A percentile compares a stretch with the other conserved stretches of the same genome.
Conservation (phyloP, 2,113 vertebrate genomes). For the crab-eating macaque (Macaca fascicularis) region DNA sequence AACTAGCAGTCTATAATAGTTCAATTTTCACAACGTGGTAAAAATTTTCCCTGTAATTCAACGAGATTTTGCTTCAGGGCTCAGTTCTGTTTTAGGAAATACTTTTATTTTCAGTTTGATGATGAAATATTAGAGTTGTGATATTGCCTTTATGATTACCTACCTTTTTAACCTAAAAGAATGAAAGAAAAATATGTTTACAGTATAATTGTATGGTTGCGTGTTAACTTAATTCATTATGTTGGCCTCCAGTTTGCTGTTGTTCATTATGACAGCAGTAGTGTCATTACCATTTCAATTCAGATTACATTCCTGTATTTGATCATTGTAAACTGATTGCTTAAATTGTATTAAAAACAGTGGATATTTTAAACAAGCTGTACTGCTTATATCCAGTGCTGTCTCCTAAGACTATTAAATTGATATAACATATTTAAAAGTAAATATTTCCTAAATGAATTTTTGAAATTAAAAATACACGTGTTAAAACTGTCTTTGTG, state of each 20-base stretch:
- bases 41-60: conserved; percentile 17
- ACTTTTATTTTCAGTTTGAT: conserved; percentile 18
- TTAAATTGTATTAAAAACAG: not conserved
- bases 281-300: conserved; percentile 25
- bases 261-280: not conserved
- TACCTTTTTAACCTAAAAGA: conserved; percentile 1
- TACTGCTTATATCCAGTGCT: not conserved
- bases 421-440: not conserved
- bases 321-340: not conserved
- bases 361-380: conserved; percentile 23
- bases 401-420: not conserved
- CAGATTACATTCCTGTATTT: not conserved
- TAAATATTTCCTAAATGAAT: conserved; percentile 30
- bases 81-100: conserved; percentile 41
- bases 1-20: not conserved
- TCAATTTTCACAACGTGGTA: conserved; percentile 36
- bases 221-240: conserved; percentile 32
- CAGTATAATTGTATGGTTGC: not conserved
- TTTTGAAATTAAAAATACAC: conserved; percentile 35
- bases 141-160: conserved; percentile 21
- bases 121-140: conserved; percentile 6
- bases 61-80: not conserved
- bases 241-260: not conserved
- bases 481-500: not conserved
- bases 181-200: not conserved